Base-by-base conservation (phyloP, 2,797 vertebrate genomes). In the Rhinatrema bivittatum region DNA sequence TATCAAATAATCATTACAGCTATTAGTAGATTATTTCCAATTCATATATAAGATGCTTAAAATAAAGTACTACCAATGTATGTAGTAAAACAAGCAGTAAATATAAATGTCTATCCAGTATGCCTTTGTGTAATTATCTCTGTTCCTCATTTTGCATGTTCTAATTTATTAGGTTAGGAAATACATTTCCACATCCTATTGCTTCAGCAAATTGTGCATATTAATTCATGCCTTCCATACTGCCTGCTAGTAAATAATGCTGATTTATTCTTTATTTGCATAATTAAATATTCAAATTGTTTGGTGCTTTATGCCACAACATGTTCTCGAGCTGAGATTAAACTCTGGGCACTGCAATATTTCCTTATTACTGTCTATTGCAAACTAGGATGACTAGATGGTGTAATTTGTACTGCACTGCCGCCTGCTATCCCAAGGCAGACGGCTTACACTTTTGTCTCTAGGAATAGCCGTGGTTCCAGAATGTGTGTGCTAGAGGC, bases 151-250 rank as follows among this genome's bases (percentile, higher is more conserved):
- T 42, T 44, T 46, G 20, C 34, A 52, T 52, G 53, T 56, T 55
- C 16, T 65, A 56, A 56, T 57, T 53, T 45, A 62, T 50, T 39
- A 32, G 36, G 17, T 47, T 45, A 46, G 34, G n/a, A 53, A 61
- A 46, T 48, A 67, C 65, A 52, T 39, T 17, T 9, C 36, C 15
- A 6, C 15, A 3, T 48, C 49, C 24, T 18, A 1, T 43, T 52
- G 26, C 35, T 56, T 17, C 24, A 31, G 16, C 12, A 29, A 42
- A 15, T 7, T 22, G 16, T 39, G 32, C 20, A 24, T 45, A 46
- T 55, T 62, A 55, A 57, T 60, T 50, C 13, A 27, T 12, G 16
- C 36, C 16, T 37, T 48, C 39, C 35, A 3, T 28, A 50, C 39
- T 22, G 12, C 19, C 50, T 29, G 10, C 14, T 16, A 5, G 8